Percentiles rank a stretch among this genome's conserved stretches.
phyloP scores from a whole-genome alignment of 1,140 invertebrate species.

The Tetragonula clypearis region DNA sequence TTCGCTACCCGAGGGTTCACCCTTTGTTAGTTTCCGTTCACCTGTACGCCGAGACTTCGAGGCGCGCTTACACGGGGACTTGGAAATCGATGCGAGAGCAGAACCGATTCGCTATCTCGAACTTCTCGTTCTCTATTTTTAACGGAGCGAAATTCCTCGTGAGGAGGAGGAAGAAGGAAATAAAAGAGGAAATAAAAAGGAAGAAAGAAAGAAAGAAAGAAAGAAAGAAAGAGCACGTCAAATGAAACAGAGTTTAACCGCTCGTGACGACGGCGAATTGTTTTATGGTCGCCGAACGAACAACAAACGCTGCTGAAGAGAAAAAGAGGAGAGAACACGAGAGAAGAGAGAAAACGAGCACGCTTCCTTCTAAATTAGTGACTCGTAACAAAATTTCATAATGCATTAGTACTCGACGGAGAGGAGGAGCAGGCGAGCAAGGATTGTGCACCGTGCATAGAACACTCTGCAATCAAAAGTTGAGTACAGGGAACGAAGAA shows the following conservation, averaged over 20 bases:
- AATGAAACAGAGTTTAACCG: background rate
- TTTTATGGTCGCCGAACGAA: background rate
- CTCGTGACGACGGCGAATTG: background rate
- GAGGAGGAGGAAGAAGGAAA: background rate
- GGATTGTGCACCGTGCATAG: background rate
- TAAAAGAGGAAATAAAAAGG: no score
- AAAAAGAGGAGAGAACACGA: no score
- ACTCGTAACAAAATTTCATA: slow-evolving; percentile 4
- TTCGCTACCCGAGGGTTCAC: background rate
- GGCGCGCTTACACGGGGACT: background rate
- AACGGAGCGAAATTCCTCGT: background rate
- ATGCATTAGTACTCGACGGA: background rate
- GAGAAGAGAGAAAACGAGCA: background rate
- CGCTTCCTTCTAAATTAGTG: slow-evolving; percentile 1
- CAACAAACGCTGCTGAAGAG: background rate
- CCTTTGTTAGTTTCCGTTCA: background rate
- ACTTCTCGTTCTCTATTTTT: background rate
- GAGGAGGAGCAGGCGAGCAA: no score
- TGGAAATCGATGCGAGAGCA: background rate
- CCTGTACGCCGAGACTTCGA: background rate
- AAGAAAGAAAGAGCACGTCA: background rate
- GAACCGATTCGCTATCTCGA: background rate
- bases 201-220: no score
- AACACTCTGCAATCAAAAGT: background rate
- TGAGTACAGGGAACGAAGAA: background rate